Base-by-base conservation (phyloP, 1,140 invertebrate genomes). In the Macrobrachium nipponense region DNA sequence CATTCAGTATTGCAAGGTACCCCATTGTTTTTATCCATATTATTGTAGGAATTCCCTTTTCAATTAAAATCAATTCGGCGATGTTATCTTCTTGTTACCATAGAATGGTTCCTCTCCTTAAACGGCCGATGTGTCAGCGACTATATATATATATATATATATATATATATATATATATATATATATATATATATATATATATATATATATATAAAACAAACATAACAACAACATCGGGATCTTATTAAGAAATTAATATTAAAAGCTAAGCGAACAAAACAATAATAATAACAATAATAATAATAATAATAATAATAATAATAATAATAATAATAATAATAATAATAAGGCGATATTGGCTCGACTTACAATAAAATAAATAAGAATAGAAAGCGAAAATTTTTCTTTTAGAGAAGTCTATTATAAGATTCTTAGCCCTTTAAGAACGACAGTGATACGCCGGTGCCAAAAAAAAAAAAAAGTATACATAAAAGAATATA, bases 301-400 rank as follows among this genome's bases (percentile, higher is more conserved):
- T 64, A 36, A 80, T 80, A 80, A 64, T 64, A 17, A 80, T 80
- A 27, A 64, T 23, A 36, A 80, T 80, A 62, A 58, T 58, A 77
- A 77, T 58, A n/a, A 77, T 77, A 78, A 78, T 60, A 60, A 60
- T 78, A 60, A 78, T 78, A 60, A 78, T 60, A 60, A 76, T 61
- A 61, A 79, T 20, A 17, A 79, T 43, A 79, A 14, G 2, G 12
- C 23, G 36, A 4, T 51, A 5, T 51, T 51, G 51, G 12, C 0
- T 12, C 12, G 51, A 51, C 12, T 10, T 23, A 0, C n/a, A 76
- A 51, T 18, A 36, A 75, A 12, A 51, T 17, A 18, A 51, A 76
- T 10, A 51, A 76, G 10, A 51, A 51, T 58, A 76, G 58, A 44
- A 76, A n/a, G n/a, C n/a, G n/a, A n/a, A 75, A 36, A 36, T 51